These are phyloP conservation scores for Montipora foliosa DNA, from an alignment of 64 coral and sea anemone species.

Conservation along the genomic window DNA sequence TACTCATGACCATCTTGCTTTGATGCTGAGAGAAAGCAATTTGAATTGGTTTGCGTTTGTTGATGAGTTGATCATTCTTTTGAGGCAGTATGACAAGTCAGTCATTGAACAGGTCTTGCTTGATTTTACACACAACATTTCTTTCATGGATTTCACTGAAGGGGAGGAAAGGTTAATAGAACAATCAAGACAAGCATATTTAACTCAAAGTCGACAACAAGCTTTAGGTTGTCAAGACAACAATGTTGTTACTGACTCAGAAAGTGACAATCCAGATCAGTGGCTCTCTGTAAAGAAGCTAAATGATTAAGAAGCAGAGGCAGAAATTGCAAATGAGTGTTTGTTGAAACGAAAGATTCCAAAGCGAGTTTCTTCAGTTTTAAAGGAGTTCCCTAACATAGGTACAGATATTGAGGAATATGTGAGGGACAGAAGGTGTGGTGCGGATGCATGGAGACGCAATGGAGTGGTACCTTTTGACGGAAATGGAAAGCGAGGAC, in stretches of 20 bases:
- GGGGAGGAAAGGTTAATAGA: no score
- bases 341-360: conserved; percentile 67
- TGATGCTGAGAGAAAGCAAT: conserved; percentile 51
- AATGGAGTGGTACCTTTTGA: no score
- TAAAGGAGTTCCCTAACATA: no score
- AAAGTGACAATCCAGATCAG: conserved; percentile 42
- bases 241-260: conserved; percentile 42
- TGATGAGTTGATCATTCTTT: conserved; percentile 13
- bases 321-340: background rate
- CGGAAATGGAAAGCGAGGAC: background rate
- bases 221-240: background rate
- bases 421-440: conserved; percentile 55
- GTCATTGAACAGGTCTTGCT: conserved; percentile 38
- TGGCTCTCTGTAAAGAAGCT: background rate
- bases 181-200: no score
- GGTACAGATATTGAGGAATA: background rate
- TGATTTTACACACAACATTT: no score
- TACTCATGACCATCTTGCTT: conserved; percentile 27
- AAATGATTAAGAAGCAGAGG: conserved; percentile 34
- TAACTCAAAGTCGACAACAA: background rate
- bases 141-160: no score
- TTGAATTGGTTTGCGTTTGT: conserved; percentile 61
- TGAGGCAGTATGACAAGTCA: conserved; percentile 3
- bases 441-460: conserved; percentile 52
- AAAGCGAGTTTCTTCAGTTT: conserved; percentile 16